phyloP scores from a whole-genome alignment of 2,113 vertebrate genomes.

The Lethenteron reissneri region DNA sequence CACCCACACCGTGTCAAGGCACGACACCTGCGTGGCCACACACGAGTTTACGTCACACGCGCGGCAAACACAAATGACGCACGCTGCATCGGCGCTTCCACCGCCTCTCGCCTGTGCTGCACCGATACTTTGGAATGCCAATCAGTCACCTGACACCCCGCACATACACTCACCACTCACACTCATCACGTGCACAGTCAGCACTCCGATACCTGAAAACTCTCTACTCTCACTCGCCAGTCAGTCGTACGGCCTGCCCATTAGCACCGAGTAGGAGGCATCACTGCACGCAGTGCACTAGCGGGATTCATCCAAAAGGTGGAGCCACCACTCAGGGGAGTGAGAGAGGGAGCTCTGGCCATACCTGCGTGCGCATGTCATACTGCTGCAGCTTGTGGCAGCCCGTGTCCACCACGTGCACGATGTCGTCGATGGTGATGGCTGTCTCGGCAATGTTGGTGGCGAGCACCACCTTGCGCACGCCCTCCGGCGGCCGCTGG shows the following conservation, averaged over 20 bases:
- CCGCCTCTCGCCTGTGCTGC: no score
- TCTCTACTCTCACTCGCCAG: no score
- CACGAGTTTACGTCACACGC: no score
- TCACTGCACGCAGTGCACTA: not conserved
- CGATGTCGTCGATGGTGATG: constrained; percentile 78
- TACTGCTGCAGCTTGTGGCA: constrained; percentile 81
- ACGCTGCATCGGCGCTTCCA: no score
- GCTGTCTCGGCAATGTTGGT: constrained; percentile 93
- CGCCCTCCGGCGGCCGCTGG: constrained; percentile 34
- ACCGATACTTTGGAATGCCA: no score
- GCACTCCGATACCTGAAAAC: no score
- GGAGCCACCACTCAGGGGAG: not conserved
- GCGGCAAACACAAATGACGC: no score
- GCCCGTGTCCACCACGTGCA: constrained; percentile 75
- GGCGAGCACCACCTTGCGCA: constrained; percentile 67
- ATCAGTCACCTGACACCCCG: no score
- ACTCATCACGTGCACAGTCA: no score
- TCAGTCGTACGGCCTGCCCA: no score
- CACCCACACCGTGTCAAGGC: constrained; percentile 79
- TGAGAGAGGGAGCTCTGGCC: not conserved
- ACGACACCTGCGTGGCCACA: constrained; percentile 41
- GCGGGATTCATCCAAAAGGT: not conserved
- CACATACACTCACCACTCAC: no score
- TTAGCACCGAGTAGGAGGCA: not conserved
- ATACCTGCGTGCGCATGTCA: constrained; percentile 64